A percentile compares a stretch with the other conserved stretches of the same genome.
These are phyloP conservation scores for Lasiurus cinereus DNA, from an alignment of 2,113 vertebrate genomes.

Conservation along the genomic window DNA sequence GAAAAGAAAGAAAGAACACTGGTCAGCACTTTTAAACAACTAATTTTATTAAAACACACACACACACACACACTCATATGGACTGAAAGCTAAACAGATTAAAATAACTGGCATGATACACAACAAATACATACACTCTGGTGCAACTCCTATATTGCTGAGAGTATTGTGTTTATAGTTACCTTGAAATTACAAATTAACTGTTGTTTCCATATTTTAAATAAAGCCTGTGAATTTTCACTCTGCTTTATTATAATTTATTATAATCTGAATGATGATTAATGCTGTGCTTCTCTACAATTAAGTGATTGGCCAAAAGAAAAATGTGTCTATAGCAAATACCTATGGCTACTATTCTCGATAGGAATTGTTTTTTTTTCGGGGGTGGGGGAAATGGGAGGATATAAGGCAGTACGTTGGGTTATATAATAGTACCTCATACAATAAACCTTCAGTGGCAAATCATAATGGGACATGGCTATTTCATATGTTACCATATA, in stretches of 20 bases:
- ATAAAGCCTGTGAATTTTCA: not conserved
- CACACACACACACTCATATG: not conserved
- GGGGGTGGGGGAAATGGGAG: fast-evolving
- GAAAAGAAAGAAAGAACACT: not conserved
- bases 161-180: not conserved
- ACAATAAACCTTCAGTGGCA: not conserved
- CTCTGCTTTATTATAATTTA: not conserved
- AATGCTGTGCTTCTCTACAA: not conserved
- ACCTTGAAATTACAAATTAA: not conserved
- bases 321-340: not conserved
- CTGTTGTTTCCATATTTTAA: not conserved
- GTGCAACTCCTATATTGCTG: not conserved
- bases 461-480: not conserved
- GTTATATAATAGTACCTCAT: not conserved
- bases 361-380: not conserved
- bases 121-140: not conserved
- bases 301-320: not conserved
- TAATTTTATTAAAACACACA: not conserved
- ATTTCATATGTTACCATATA: not conserved
- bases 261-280: not conserved
- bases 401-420: not conserved
- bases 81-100: not conserved
- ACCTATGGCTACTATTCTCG: not conserved
- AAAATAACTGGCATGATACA: not conserved
- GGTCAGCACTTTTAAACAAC: slow-evolving; percentile 23